Evolutionary conservation across 2,888 invertebrate genomes (phyloP).

Genomic region (Cantharis rufa): DNA sequence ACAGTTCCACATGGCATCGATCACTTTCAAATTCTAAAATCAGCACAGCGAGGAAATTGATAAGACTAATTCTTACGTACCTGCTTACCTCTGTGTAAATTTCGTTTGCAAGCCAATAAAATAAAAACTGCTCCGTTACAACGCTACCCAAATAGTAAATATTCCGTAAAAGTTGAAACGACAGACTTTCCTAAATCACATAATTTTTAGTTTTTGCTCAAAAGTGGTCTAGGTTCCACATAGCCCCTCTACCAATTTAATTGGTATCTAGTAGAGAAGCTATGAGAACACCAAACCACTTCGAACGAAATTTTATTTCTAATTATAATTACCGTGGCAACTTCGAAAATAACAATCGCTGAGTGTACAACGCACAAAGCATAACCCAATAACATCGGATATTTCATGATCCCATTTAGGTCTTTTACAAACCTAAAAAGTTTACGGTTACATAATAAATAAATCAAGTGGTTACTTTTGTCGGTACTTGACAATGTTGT

Average conservation of each 20-base stretch:
- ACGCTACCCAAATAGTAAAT: neutral
- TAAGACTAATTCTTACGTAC: neutral
- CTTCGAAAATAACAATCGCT: neutral
- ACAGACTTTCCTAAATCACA: neutral
- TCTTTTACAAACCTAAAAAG: neutral
- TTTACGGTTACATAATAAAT: no score
- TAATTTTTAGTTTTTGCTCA: no score
- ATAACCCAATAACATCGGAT: neutral
- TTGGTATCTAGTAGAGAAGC: no score
- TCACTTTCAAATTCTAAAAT: neutral
- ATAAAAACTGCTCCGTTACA: neutral
- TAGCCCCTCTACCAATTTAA: no score
- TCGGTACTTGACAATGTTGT: neutral
- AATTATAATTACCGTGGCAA: neutral
- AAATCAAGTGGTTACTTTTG: neutral
- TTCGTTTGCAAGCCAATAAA: neutral
- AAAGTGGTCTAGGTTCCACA: no score
- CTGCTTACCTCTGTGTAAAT: neutral
- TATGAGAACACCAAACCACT: no score
- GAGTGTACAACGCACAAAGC: neutral
- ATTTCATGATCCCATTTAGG: neutral
- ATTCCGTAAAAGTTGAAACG: neutral
- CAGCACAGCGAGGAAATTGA: neutral
- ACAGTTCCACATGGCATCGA: neutral
- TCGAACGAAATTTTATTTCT: no score